A percentile compares a stretch with the other conserved stretches of the same genome.
Evolutionary conservation across 2,797 vertebrate genomes (phyloP).

Genomic region (Alectoris magna): DNA sequence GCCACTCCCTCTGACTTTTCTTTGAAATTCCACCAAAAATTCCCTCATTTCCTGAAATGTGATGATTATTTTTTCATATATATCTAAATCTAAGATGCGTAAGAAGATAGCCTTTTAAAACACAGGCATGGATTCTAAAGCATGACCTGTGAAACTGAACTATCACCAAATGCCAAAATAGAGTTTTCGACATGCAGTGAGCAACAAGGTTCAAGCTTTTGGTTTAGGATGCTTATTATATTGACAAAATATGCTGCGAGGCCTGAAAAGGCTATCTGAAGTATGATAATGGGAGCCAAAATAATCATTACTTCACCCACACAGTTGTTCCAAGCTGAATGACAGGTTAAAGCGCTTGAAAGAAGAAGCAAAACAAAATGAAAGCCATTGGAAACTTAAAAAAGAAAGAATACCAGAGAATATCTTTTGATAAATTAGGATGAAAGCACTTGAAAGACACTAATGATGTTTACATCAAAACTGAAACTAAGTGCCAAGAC

Average conservation of each 20-base stretch:
- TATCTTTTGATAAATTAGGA: conserved; percentile 46
- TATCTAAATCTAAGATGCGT: background rate
- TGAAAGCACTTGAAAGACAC: conserved; percentile 57
- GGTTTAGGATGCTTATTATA: background rate
- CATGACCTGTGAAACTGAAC: background rate
- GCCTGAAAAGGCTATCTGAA: conserved; percentile 10
- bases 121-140: background rate
- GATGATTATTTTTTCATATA: background rate
- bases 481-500: background rate
- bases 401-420: conserved; percentile 26
- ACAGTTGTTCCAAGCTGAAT: conserved; percentile 5
- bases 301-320: background rate
- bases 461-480: conserved; percentile 5
- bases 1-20: background rate
- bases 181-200: background rate
- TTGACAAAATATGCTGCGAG: conserved; percentile 19
- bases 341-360: conserved; percentile 8
- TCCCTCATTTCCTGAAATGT: background rate
- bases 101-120: background rate
- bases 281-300: background rate
- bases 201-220: conserved; percentile 1
- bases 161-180: background rate
- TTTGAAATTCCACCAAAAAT: background rate
- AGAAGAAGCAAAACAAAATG: conserved; percentile 38
- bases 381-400: background rate